phyloP scores from a whole-genome alignment of 2,113 vertebrate species.

The Entelurus aequoreus region DNA sequence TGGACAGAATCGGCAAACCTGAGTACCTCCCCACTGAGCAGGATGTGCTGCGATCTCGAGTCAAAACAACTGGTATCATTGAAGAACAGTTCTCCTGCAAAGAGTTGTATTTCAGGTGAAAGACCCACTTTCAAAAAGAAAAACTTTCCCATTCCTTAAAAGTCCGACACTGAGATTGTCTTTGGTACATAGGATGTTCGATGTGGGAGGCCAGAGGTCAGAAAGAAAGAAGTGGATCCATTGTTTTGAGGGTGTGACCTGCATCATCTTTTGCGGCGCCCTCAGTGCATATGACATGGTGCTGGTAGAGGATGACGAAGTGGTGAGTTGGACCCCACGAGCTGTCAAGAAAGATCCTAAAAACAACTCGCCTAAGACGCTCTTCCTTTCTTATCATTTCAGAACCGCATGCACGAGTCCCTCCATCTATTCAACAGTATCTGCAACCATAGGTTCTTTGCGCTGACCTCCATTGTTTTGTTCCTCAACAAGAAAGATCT shows the following conservation, averaged over 20 bases:
- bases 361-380: neutral
- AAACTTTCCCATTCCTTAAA: neutral
- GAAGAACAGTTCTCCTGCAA: conserved; percentile 94
- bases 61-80: conserved; percentile 97
- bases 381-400: conserved; percentile 31
- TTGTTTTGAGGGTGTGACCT: conserved; percentile 96
- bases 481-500: conserved; percentile 99
- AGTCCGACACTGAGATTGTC: neutral
- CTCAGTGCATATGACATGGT: conserved; percentile 98
- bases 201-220: conserved; percentile 94
- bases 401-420: conserved; percentile 99
- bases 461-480: conserved; percentile 92
- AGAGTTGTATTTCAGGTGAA: conserved; percentile 90
- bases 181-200: conserved; percentile 85
- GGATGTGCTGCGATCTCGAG: conserved; percentile 91
- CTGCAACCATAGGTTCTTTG: conserved; percentile 98
- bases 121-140: neutral
- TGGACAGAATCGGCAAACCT: conserved; percentile 83
- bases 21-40: conserved; percentile 88
- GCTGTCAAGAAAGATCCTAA: neutral
- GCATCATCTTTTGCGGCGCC: conserved; percentile 96
- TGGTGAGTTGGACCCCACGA: conserved; percentile 73
- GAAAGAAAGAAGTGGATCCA: conserved; percentile 99
- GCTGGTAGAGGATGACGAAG: conserved; percentile 93
- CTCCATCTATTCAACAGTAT: conserved; percentile 99